phyloP scores from a whole-genome alignment of 2,797 vertebrate species.

The Choloepus didactylus region DNA sequence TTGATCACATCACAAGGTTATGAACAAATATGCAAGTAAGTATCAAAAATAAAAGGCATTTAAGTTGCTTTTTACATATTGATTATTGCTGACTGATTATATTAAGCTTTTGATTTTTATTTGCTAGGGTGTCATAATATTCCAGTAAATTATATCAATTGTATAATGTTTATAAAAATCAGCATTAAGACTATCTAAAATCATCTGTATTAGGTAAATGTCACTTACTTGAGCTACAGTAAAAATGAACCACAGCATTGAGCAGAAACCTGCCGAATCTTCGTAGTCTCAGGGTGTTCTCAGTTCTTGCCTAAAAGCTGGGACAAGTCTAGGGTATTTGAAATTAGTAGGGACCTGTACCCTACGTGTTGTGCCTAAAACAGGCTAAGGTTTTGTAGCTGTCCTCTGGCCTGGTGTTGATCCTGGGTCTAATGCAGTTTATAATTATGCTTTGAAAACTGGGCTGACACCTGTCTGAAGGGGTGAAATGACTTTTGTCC shows the following conservation, averaged over 20 bases:
- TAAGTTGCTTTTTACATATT: neutral
- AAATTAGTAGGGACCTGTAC: neutral
- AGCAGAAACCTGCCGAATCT: neutral
- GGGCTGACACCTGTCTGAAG: neutral
- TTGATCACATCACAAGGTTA: slow-evolving; percentile 99
- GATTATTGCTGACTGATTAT: neutral
- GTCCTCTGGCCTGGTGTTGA: neutral
- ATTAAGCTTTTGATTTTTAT: slow-evolving; percentile 1
- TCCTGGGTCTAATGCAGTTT: neutral
- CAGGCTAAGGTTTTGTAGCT: neutral
- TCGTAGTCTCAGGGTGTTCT: neutral
- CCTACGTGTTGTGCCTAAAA: neutral
- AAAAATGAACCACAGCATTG: neutral
- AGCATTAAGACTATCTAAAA: neutral
- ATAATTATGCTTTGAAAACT: neutral
- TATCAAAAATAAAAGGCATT: slow-evolving; percentile 61
- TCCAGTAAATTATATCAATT: neutral
- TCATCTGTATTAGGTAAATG: neutral
- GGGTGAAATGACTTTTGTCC: neutral
- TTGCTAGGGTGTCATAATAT: neutral
- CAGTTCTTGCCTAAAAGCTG: neutral
- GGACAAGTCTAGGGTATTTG: neutral
- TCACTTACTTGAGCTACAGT: neutral
- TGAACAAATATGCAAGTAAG: slow-evolving; percentile 99
- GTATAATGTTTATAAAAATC: neutral